Evolutionary conservation across 2,113 vertebrate species (phyloP), one percentile per base, ranked within the genome.

Genomic region (Pedetes capensis): DNA sequence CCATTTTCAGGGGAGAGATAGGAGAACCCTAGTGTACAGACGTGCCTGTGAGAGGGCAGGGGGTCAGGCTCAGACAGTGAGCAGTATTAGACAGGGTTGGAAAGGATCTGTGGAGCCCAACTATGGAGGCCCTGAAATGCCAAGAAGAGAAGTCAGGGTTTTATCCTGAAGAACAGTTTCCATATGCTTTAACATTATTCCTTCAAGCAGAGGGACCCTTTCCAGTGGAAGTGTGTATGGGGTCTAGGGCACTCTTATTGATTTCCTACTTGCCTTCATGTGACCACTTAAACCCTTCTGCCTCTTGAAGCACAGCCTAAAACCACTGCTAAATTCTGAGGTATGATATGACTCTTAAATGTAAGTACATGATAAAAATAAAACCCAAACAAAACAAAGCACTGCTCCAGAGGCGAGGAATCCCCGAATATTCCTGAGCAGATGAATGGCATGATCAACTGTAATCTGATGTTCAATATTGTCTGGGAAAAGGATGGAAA

Each of bases 301-400:
- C 71, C 49, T 89, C 61, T 63, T 94, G 61, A 94, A 89, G 55
- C 51, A 82, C 34, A 89, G 78, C 18, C 49, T 93, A 44, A 76
- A 81, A 89, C 66, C 92, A 91, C 44, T 82, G 82, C 42, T 71
- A 87, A 88, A 78, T 72, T 61, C 34, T 63, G 34, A 94, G 44
- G 34, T 90, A 53, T 72, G 49, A 87, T 8, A 27, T 49, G 22
- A 89, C 49, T 95, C 51, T 91, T 69, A 32, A 76, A 71, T 29
- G 87, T 72, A 75, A 0, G 2, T 12, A 5, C 61, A 53, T 8
- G 27, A 92, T 69, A 92, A 94, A 96, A 92, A 94, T 74, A 93
- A 89, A 92, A 63, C 32, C 37, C 78, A 92, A 92, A 82, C 2
- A 37, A 94, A 94, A 89, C 68, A 66, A 74, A 85, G 37, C 18